Conservation (phyloP, 2,888 invertebrate genomes). For the Ellobium chinense region DNA sequence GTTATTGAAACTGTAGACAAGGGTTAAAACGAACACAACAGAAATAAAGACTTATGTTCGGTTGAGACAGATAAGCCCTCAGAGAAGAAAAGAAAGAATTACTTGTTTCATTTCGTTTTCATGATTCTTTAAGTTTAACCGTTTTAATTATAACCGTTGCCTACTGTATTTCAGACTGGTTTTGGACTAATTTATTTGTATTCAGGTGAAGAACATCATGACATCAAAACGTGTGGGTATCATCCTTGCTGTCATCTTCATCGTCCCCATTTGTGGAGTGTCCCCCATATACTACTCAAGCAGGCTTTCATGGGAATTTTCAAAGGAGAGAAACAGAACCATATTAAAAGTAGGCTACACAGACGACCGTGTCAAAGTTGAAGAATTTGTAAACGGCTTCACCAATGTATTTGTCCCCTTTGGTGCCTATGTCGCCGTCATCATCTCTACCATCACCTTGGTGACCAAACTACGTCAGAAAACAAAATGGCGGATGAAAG, state of each 20-base stretch:
- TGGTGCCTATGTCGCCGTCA: background rate
- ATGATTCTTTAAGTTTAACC: too few species aligned
- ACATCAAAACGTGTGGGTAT: background rate
- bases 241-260: background rate
- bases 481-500: background rate
- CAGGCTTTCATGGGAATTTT: background rate
- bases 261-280: background rate
- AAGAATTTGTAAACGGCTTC: background rate
- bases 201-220: background rate
- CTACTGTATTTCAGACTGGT: too few species aligned
- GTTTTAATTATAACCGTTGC: too few species aligned
- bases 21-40: too few species aligned
- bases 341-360: background rate
- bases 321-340: background rate
- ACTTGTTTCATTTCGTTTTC: too few species aligned
- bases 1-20: too few species aligned
- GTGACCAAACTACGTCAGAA: background rate
- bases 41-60: too few species aligned
- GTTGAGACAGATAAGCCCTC: too few species aligned
- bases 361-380: background rate
- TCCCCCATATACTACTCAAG: background rate
- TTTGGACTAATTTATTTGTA: too few species aligned
- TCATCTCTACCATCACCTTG: background rate
- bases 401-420: background rate
- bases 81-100: too few species aligned